Evolutionary conservation across 2,888 invertebrate genomes (phyloP), one percentile per base, ranked within the genome.

Genomic region (Bursaphelenchus okinawaensis): DNA sequence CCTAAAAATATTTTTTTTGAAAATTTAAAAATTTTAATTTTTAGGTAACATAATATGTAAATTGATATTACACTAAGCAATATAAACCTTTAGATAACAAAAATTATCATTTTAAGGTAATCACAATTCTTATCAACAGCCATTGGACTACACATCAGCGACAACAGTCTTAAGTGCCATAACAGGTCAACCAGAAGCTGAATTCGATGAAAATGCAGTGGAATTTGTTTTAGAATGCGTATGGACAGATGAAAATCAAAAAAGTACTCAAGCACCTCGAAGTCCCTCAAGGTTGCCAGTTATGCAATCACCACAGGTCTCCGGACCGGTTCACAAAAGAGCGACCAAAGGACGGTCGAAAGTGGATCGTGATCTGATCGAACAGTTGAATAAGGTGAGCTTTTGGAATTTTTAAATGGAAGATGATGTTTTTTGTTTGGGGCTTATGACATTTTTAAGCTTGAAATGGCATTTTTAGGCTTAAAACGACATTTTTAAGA

Each of bases 151-250:
- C 51, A 59, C 60, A 16, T 19, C 20, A 4, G 54, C 54, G 16
- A 26, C 54, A 6, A 16, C 26, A 16, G 50, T 59, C n/a, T 26
- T 59, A 4, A 50, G 51, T 7, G 50, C 20, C 16, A 59, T 59
- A 1, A 59, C 60, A 4, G 60, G 60, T 4, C 50, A 59, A 24
- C 56, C 56, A 26, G 56, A 56, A 4, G 52, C 22, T 20, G 60
- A 59, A 29, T 19, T 59, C 6, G 60, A 59, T 20, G 50, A 19
- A 22, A 26, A 59, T 29, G 54, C 60, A 9, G 66, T 66, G 6
- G 66, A 65, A 20, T 55, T 20, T n/a, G 55, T 29, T 27, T 27
- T 65, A 40, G 66, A 56, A 19, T 51, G 65, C n/a, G 65, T 65
- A 3, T 65, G 67, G 68, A 19, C 31, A 6, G 66, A 65, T 29